Base-by-base conservation (phyloP, 2,888 invertebrate species). In the Uropetala carovei region DNA sequence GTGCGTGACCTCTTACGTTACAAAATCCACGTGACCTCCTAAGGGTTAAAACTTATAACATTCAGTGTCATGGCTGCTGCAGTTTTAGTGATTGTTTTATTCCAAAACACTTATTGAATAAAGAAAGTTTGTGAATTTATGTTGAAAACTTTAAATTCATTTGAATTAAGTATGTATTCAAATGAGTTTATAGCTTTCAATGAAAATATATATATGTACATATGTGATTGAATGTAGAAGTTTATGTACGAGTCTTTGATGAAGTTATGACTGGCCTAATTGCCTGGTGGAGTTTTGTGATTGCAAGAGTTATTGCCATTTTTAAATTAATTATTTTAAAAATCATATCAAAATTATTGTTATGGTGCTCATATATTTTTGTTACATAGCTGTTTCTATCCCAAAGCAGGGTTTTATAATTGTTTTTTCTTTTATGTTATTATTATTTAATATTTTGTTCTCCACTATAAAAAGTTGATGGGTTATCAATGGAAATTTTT, bases 281-380 rank as follows among this genome's bases (percentile, higher is more conserved):
- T 89, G 89, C 64, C 64, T 89, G n/a, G 30, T 64, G 64, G 64
- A 89, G 64, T 60, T 60, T 16, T 60, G 89, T 64, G 43, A 64
- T 64, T 89, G 89, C 59, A 27, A 58, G 64, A 89, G 60, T 64
- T 89, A 11, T 18, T 75, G 43, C 27, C 13, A 64, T 64, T 89
- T 43, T 89, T 58, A 64, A 64, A 64, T 43, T 64, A 43, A 89
- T 64, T 64, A 64, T 89, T 64, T 89, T 89, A 43, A 27, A 60
- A 89, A 43, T 30, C 64, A 64, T 60, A 89, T 64, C 89, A 89
- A 89, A 89, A 64, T 43, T 64, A 64, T 22, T 89, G 60, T 64
- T 27, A 89, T 89, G 89, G 89, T 89, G 89, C 89, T 89, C 89
- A 64, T 64, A 89, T 64, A 60, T 68, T 43, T 57, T 83, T 43